Percentiles rank a stretch among this genome's conserved stretches.
Conservation (phyloP, 2,888 invertebrate genomes). For the Heteropelma amictum region DNA sequence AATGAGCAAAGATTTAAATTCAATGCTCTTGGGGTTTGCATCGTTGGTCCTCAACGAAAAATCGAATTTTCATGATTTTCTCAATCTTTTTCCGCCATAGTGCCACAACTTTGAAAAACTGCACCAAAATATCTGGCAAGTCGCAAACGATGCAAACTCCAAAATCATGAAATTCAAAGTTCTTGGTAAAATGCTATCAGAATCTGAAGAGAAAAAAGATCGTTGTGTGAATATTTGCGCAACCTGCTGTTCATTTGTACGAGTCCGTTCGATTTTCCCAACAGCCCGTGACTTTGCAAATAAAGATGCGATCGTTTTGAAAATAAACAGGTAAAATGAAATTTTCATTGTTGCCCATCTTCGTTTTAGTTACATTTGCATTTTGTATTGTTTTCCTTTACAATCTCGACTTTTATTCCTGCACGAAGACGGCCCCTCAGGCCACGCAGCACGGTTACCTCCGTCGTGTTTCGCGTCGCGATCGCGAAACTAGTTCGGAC, state of each 20-base stretch:
- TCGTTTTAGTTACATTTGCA: no score
- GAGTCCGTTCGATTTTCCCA: no score
- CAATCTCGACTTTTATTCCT: conserved; percentile 25
- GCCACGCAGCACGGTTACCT: conserved; percentile 31
- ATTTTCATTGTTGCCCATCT: no score
- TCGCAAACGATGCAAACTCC: no score
- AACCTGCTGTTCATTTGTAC: no score
- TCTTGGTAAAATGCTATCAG: no score
- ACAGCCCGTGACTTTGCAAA: not conserved
- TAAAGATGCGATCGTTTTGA: not conserved
- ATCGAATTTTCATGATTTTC: not conserved
- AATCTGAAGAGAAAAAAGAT: no score
- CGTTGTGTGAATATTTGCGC: no score
- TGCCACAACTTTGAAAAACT: not conserved
- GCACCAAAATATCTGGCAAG: no score
- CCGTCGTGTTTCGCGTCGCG: conserved; percentile 54
- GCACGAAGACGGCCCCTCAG: conserved; percentile 16
- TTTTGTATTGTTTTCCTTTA: not conserved
- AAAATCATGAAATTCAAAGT: no score
- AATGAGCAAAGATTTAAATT: not conserved
- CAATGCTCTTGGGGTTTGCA: not conserved
- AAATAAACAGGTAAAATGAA: not conserved
- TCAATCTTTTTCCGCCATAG: not conserved
- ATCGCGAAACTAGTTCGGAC: conserved; percentile 72
- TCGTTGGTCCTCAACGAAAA: not conserved